Evolutionary conservation across 2,113 vertebrate genomes (phyloP).

Genomic region (Aspidoscelis tigris): DNA sequence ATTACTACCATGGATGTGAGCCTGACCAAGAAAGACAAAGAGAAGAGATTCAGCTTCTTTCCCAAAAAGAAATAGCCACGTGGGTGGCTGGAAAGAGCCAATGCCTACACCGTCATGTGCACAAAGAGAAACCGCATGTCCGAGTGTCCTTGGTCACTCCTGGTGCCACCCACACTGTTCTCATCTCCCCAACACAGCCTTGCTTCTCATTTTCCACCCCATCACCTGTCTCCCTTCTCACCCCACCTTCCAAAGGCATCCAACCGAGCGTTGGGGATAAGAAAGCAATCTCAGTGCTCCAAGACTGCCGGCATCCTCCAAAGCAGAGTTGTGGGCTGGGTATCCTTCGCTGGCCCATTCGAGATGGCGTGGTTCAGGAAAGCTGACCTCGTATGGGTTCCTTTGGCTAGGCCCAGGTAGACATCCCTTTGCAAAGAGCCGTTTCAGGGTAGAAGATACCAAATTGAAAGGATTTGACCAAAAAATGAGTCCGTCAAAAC

Average conservation of each 20-base stretch:
- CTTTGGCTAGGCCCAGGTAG: neutral
- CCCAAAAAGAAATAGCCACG: constrained; percentile 89
- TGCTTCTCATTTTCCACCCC: neutral
- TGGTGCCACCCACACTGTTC: constrained; percentile 11
- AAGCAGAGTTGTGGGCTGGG: neutral
- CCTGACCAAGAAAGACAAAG: constrained; percentile 83
- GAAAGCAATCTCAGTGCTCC: constrained; percentile 11
- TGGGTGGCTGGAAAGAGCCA: neutral
- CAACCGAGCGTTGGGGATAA: neutral
- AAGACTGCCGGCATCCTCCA: neutral
- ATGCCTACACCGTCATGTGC: neutral
- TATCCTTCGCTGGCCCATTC: neutral
- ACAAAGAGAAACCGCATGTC: constrained; percentile 7
- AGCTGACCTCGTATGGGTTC: neutral
- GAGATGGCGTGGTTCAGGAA: neutral
- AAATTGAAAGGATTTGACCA: neutral
- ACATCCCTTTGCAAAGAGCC: neutral
- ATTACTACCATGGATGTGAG: constrained; percentile 69
- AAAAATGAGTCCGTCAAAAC: neutral
- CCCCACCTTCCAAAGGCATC: neutral
- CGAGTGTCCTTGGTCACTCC: neutral
- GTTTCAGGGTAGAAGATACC: neutral
- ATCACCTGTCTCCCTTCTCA: neutral
- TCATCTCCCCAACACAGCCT: constrained; percentile 15
- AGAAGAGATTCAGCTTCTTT: constrained; percentile 91